Evolutionary conservation across 64 coral and sea anemone species (phyloP).

Genomic region (Pachyseris speciosa): DNA sequence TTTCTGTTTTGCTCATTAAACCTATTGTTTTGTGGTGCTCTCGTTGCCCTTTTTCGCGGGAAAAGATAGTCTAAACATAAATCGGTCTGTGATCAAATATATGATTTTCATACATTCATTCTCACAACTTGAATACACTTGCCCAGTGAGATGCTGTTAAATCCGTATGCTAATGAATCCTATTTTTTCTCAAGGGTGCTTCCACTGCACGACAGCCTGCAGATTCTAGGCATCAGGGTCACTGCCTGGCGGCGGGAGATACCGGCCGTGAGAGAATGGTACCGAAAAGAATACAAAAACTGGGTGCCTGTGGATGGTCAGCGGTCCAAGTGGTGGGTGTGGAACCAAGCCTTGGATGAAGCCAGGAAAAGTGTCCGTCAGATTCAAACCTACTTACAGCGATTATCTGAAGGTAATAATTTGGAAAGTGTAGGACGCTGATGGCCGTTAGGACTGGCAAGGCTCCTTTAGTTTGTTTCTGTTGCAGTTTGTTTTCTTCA

Average conservation of each 20-base stretch:
- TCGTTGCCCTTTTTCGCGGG: no score
- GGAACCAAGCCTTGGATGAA: conserved; percentile 87
- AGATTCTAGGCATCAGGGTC: conserved; percentile 89
- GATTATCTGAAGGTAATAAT: conserved; percentile 75
- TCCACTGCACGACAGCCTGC: conserved; percentile 95
- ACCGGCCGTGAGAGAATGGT: conserved; percentile 90
- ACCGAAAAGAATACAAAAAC: conserved; percentile 86
- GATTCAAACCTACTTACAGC: conserved; percentile 91
- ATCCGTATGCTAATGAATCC: neutral
- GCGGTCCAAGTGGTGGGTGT: conserved; percentile 98
- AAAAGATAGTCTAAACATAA: no score
- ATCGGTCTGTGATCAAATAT: no score
- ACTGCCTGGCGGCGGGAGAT: conserved; percentile 89
- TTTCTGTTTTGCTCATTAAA: no score
- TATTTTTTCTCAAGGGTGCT: conserved; percentile 49
- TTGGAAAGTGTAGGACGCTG: neutral
- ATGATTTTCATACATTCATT: no score
- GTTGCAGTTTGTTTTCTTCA: no score
- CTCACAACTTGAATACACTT: no score
- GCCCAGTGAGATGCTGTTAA: no score
- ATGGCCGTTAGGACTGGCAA: no score
- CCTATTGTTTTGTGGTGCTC: no score
- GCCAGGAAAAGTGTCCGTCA: conserved; percentile 82
- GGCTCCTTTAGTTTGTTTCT: no score
- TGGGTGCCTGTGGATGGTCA: conserved; percentile 82